Evolutionary conservation across 2,797 vertebrate genomes (phyloP).

Genomic region (Sebastes matsubarae): DNA sequence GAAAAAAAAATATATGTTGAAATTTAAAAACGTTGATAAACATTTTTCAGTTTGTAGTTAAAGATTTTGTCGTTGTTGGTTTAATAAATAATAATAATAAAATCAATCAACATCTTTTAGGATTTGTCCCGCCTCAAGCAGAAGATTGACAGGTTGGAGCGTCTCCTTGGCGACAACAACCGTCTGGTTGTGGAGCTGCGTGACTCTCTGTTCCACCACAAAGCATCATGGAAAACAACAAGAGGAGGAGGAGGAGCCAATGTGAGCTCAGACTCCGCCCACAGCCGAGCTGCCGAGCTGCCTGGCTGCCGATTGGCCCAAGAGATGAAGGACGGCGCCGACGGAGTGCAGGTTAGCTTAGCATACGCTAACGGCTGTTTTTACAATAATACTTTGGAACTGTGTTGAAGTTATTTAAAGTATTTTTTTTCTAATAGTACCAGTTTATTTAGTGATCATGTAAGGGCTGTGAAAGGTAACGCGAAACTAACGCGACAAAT

Average conservation of each 20-base stretch:
- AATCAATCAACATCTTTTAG: constrained; percentile 60
- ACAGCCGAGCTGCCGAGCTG: constrained; percentile 33
- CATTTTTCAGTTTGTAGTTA: neutral
- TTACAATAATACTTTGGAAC: neutral
- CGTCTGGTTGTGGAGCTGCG: constrained; percentile 90
- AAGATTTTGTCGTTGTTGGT: neutral
- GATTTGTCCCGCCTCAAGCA: constrained; percentile 90
- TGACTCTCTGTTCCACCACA: constrained; percentile 87
- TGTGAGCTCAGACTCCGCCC: constrained; percentile 68
- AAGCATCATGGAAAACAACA: constrained; percentile 71
- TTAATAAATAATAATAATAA: neutral
- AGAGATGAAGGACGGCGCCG: constrained; percentile 62
- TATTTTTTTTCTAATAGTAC: too few species aligned
- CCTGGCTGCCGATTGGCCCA: constrained; percentile 73
- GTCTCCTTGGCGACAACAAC: constrained; percentile 90
- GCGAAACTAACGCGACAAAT: too few species aligned
- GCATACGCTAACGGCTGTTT: neutral
- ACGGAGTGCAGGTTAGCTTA: constrained; percentile 85
- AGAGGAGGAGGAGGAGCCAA: constrained; percentile 56
- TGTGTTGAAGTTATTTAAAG: neutral
- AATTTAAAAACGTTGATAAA: too few species aligned
- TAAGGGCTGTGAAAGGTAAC: too few species aligned
- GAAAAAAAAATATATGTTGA: too few species aligned
- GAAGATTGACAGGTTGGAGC: constrained; percentile 93
- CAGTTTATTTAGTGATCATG: too few species aligned